Evolutionary conservation across 1,140 invertebrate genomes (phyloP), one percentile per base, ranked within the genome.

Genomic region (Colletes latitarsis): DNA sequence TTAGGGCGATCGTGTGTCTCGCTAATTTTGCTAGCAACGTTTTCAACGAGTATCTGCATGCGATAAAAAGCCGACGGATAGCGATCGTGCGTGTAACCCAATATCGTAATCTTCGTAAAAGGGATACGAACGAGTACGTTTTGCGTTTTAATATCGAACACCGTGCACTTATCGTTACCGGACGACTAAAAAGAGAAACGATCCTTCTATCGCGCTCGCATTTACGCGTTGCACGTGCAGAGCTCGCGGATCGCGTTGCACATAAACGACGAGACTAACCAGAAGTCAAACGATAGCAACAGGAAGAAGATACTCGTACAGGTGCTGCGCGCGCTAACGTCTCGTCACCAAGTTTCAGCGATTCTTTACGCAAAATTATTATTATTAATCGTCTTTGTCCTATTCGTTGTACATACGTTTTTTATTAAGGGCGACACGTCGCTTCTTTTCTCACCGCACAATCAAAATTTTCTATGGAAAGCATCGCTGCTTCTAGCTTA

Each of bases 201-300:
- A 14, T 60, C 63, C 0, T 19, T 6, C 41, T 3, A 6, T 66
- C 17, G 43, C 41, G 6, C 0, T 15, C 30, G 74, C 75, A 19
- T 70, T 73, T 53, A 55, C 69, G 10, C 39, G 79, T 72, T 82
- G 76, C 84, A 82, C 74, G 82, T 76, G 71, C 84, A 82, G 64
- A 43, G 67, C 78, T 85, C 81, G 68, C 81, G 83, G 85, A 84
- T 87, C 81, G 85, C 85, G 77, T 85, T 81, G 72, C 77, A 58
- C 81, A 83, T 83, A 84, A 83, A 84, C 82, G 77, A 84, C 73
- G 69, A 43, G 46, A 57, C 52, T 62, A 53, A 52, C 68, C 77
- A 74, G 77, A 58, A 66, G 82, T 82, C 67, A 73, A 83, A 84
- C 73, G 73, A 82, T 64, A 71, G 67, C 64, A 41, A 70, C 81